Evolutionary conservation across 2,113 vertebrate species (phyloP), one percentile per base, ranked within the genome.

Genomic region (Rhea pennata): DNA sequence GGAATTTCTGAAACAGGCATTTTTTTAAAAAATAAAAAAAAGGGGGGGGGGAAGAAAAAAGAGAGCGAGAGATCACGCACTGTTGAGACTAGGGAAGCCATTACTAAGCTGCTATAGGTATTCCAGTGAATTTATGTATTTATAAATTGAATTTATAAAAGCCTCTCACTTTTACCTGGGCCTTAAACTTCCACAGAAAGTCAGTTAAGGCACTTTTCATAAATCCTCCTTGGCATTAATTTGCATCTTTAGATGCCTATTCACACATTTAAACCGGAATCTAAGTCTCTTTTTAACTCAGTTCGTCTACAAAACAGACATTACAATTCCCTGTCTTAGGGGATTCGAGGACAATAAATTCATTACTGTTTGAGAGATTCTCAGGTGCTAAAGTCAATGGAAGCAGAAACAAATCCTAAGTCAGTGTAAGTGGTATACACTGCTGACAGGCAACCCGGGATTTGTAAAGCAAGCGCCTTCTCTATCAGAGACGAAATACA

Each of bases 401-500:
- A 91, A 94, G 67, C n/a, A 90, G 75, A 91, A 96, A 71, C 78
- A 96, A 93, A 94, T 67, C 59, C 84, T 93, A 85, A 80, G 59
- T 80, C 92, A 93, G 87, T 1, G 1, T 22, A 70, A 87, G 27
- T 50, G 50, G 36, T 36, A 76, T 0, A 54, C 33, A 42, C 29
- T 29, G 23, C 59, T 70, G 40, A 70, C 3, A 84, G 71, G 78
- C 92, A 94, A 17, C 56, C 22, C 42, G 64, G 54, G n/a, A 44
- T 39, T 85, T 58, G 74, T 54, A 87, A 72, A 89, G 10, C 40
- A 59, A 78, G 44, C 20, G 46, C 58, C 83, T 92, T 81, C 74
- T 56, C 86, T 53, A 56, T 24, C 80, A 78, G 1, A 40, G 83
- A 90, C 53, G 54, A 90, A 83, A 75, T 48, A 84, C 12, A 92